phyloP scores from a whole-genome alignment of 2,113 vertebrate species.

The Diadophis punctatus region DNA sequence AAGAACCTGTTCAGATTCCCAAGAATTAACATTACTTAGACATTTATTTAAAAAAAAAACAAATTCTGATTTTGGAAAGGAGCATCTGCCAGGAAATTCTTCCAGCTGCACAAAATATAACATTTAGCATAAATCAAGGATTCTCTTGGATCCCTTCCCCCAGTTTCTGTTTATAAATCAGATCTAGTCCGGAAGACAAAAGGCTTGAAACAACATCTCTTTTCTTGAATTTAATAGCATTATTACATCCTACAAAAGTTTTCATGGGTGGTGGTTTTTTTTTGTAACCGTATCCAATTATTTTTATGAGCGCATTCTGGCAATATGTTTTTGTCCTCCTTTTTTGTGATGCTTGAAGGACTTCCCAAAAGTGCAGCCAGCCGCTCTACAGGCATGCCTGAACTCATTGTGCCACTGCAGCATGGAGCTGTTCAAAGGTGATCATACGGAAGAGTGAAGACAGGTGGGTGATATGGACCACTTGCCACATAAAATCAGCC shows the following conservation, averaged over 20 bases:
- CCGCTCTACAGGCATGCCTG: accelerated
- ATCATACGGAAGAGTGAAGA: not conserved
- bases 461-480: not conserved
- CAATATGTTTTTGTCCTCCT: not conserved
- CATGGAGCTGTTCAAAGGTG: not conserved
- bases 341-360: slow-evolving; percentile 1
- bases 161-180: not conserved
- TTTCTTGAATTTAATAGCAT: not conserved
- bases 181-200: not conserved
- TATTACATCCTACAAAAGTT: not conserved
- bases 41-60: not conserved
- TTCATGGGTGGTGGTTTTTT: not conserved
- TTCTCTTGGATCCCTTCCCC: not conserved
- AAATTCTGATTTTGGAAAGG: not conserved
- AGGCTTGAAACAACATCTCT: not conserved
- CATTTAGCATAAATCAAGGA: not conserved
- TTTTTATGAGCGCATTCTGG: not conserved
- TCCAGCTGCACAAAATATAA: not conserved
- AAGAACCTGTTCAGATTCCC: not conserved
- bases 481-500: not conserved
- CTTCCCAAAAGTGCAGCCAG: slow-evolving; percentile 12
- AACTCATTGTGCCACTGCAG: not conserved
- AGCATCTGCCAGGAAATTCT: not conserved
- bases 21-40: not conserved
- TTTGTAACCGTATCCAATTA: not conserved